Conservation (phyloP, 2,113 vertebrate genomes). For the Mohoua ochrocephala region DNA sequence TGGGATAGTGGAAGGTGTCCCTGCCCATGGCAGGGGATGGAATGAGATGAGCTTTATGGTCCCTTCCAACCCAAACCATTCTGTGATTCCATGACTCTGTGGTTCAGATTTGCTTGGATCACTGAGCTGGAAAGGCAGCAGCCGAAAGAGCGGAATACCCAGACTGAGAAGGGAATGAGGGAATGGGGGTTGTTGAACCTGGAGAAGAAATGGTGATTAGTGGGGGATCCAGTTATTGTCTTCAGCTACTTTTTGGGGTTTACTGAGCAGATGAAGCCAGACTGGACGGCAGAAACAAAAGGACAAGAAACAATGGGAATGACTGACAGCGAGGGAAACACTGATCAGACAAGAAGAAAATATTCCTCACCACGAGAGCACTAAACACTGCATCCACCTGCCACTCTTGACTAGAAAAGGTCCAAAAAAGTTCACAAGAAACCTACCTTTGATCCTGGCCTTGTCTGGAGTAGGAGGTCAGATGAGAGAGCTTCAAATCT, state of each 20-base stretch:
- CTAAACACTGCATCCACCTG: neutral
- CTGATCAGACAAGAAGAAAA: neutral
- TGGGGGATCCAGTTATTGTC: neutral
- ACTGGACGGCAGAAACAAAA: neutral
- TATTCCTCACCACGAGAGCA: neutral
- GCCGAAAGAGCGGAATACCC: neutral
- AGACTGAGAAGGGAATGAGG: neutral
- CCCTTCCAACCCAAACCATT: neutral
- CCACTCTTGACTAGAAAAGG: neutral
- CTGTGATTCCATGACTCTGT: neutral
- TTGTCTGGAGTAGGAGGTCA: neutral
- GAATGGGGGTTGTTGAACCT: fast-evolving
- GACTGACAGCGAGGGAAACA: neutral
- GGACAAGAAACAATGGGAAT: neutral
- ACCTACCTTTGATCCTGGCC: neutral
- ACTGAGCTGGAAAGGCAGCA: neutral
- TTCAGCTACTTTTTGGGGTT: neutral
- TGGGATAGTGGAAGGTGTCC: neutral
- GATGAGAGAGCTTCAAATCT: neutral
- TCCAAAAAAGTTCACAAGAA: neutral
- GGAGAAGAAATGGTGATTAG: neutral
- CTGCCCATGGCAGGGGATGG: neutral
- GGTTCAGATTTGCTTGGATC: neutral
- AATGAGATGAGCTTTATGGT: too few relatives aligned
- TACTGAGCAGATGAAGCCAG: neutral